Base-by-base conservation (phyloP, 2,888 invertebrate species). In the Syrphus vitripennis region DNA sequence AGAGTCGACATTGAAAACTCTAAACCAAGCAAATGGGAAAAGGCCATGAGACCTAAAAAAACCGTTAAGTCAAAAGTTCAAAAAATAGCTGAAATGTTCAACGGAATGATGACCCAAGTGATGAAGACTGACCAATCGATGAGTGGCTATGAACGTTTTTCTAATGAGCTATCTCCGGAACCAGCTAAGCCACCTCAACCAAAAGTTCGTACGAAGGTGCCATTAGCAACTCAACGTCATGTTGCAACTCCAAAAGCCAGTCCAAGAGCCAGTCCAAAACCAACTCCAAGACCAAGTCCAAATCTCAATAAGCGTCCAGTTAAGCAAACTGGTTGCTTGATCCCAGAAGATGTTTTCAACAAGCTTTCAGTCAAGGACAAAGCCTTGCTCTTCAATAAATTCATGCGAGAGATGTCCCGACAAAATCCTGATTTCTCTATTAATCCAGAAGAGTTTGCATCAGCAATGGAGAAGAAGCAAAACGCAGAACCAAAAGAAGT, bases 341-440 rank as follows among this genome's bases (percentile, higher is more conserved):
- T 90, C 0, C 90, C 91, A 14, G 92, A 92, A 65, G 91, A 90
- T 59, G 90, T 90, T 0, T 91, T 91, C 65, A 89, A 87, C 0
- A 89, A 91, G 57, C 83, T 92, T 10, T 90, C 91, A 3, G 92
- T 92, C 3, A 91, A 90, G 80, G 92, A 92, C 65, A 92, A 91
- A 50, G 91, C 89, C 0, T 34, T 91, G 53, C 86, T 92, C 3
- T 92, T 90, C 45, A 91, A 90, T 19, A 90, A 90, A 45, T 91
- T 91, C 45, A 88, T 90, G 34, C 89, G 88, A 3, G 91, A 91
- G 21, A 90, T 91, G 89, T 87, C 90, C 0, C 88, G 88, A 19
- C 88, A 88, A 42, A 89, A 91, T 87, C 90, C 91, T 3, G 89
- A 89, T n/a, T 91, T 91, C 50, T 88, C 87, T 21, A 88, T 87